Base-by-base conservation (phyloP, 2,797 vertebrate species). In the Merluccius polli region DNA sequence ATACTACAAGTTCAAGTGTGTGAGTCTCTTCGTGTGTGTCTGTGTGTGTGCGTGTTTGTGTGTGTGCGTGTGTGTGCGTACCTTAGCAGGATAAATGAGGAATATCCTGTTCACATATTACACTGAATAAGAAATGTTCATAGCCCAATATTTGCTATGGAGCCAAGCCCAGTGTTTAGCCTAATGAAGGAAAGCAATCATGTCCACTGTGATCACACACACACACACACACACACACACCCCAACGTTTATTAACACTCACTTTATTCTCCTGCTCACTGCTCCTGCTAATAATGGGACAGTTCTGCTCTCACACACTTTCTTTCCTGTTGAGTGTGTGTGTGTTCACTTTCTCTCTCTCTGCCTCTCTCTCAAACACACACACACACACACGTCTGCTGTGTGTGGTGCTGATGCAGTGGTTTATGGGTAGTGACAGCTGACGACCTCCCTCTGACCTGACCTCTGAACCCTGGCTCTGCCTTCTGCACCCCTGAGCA, bases 341-440 rank as follows among this genome's bases (percentile, higher is more conserved):
- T 52, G 48, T 52, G 48, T 52, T 18, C 13, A 13, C 16, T 13
- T 48, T 48, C 13, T 48, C 44, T 48, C 44, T 48, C 44, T 44
- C 41, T 44, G 3, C 4, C 44, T 16, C 44, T 4, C 44, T 16
- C 44, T 16, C 15, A n/a, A 4, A n/a, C 48, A 52, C 48, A 16
- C 41, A 44, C 44, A 52, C 48, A 52, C 48, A 52, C 48, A 8
- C 48, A 52, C 48, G 48, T 21, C 21, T 52, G 73, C 44, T 73
- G 29, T 59, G 65, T 70, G 41, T 29, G 71, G 44, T 74, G 74
- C 77, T 72, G 35, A 68, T 82, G 81, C 79, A 70, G 67, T 31
- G 32, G 85, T 90, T 93, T 93, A 93, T 92, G 89, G 86, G 83
- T 89, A 87, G 85, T 90, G 92, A 92, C 92, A 93, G 91, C 90